Percentiles rank a stretch among this genome's conserved stretches.
Conservation (phyloP, 2,888 invertebrate species). For the Operophtera brumata region DNA sequence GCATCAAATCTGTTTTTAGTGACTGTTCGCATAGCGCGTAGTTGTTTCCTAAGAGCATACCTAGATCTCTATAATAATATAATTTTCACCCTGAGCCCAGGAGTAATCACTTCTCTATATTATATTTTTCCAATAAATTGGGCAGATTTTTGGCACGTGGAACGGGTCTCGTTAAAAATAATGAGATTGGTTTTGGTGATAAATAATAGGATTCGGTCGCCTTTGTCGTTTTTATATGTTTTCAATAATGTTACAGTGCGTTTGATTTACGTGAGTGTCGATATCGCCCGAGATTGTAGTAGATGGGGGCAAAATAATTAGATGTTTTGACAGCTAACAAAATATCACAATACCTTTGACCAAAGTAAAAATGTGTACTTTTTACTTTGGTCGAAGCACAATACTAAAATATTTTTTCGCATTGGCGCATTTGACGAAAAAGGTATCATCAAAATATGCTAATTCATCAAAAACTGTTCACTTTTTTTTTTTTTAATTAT, state of each 20-base stretch:
- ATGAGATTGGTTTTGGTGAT: slow-evolving; percentile 64
- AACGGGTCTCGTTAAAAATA: slow-evolving; percentile 72
- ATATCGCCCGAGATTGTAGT: slow-evolving; percentile 18
- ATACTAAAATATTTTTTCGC: too few relatives aligned
- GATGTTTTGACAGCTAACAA: not conserved
- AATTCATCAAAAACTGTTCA: too few relatives aligned
- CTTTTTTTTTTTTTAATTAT: too few relatives aligned
- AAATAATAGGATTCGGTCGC: slow-evolving; percentile 55
- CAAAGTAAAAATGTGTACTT: too few relatives aligned
- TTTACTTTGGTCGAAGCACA: too few relatives aligned
- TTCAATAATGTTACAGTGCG: slow-evolving; percentile 35
- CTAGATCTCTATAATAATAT: not conserved
- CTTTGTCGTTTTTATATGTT: slow-evolving; percentile 44
- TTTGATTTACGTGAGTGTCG: slow-evolving; percentile 31
- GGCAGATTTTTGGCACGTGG: slow-evolving; percentile 65
- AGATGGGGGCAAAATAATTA: slow-evolving; percentile 5
- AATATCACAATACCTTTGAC: not conserved
- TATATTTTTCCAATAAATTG: slow-evolving; percentile 64
- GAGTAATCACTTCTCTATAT: slow-evolving; percentile 60
- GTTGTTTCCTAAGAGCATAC: not conserved
- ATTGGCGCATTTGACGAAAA: too few relatives aligned
- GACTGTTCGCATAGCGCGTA: not conserved
- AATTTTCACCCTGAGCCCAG: slow-evolving; percentile 16
- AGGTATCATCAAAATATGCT: too few relatives aligned
- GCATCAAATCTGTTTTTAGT: too few relatives aligned